Conservation (phyloP, 1,140 invertebrate species). For the Anastrepha ludens region DNA sequence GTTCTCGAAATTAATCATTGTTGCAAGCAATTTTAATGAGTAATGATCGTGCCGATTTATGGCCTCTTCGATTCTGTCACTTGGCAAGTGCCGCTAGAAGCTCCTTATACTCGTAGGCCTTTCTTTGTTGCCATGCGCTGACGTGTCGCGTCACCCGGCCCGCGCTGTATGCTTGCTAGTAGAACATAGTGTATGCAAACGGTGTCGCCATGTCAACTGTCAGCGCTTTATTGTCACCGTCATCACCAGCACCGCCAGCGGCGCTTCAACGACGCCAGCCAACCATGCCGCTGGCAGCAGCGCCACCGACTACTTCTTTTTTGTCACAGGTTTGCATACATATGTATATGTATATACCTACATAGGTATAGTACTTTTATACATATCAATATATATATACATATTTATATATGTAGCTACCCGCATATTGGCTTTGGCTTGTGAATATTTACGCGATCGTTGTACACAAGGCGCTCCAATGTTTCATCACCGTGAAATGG, state of each 20-base stretch:
- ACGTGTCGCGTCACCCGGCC: background rate
- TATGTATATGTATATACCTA: background rate
- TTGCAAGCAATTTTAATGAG: conserved; percentile 41
- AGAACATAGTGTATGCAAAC: conserved; percentile 30
- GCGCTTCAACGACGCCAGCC: conserved; percentile 15
- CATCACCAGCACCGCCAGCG: conserved; percentile 46
- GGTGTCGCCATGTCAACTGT: conserved; percentile 48
- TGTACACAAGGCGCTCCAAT: background rate
- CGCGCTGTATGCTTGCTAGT: background rate
- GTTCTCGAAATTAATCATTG: conserved; percentile 47
- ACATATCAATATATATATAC: background rate
- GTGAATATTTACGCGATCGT: background rate
- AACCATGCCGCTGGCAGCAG: background rate
- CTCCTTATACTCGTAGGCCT: background rate
- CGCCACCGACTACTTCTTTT: background rate
- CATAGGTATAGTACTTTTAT: too few species aligned
- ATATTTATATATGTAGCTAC: background rate
- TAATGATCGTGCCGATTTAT: conserved; percentile 17
- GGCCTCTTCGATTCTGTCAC: conserved; percentile 4
- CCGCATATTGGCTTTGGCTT: background rate
- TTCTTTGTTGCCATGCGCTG: background rate
- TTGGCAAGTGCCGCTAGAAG: conserved; percentile 3
- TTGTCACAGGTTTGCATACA: background rate
- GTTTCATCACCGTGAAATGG: conserved; percentile 34
- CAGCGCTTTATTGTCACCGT: conserved; percentile 49